Evolutionary conservation across 2,888 invertebrate genomes (phyloP).

Genomic region (Rhagium mordax): DNA sequence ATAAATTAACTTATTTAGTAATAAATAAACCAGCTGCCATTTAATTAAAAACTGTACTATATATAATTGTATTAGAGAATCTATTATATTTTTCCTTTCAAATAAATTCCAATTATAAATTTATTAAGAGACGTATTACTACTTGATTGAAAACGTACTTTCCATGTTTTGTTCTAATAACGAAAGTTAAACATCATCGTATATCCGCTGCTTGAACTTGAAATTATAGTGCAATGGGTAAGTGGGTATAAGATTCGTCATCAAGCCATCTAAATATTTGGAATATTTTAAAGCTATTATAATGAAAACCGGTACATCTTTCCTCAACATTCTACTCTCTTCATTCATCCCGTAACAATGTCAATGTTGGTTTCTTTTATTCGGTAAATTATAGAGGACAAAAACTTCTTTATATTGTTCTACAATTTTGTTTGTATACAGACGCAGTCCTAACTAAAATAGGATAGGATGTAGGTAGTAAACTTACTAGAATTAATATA

Average conservation of each 20-base stretch:
- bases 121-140: background rate
- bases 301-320: constrained; percentile 33
- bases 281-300: constrained; percentile 33
- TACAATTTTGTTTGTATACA: background rate
- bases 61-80: background rate
- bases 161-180: background rate
- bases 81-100: background rate
- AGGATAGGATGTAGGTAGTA: no score
- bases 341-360: constrained; percentile 9
- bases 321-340: background rate
- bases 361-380: constrained; percentile 6
- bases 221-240: constrained; percentile 30
- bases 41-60: background rate
- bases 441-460: no score
- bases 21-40: background rate
- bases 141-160: background rate
- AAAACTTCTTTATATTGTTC: background rate
- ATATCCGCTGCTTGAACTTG: constrained; percentile 9
- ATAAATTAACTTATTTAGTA: no score
- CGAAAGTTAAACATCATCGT: background rate
- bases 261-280: constrained; percentile 16
- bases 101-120: background rate
- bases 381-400: background rate
- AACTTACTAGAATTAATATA: no score
- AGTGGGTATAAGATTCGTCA: constrained; percentile 36